Conservation (phyloP, 2,797 vertebrate species). For the Oryzias dopingdopingensis region DNA sequence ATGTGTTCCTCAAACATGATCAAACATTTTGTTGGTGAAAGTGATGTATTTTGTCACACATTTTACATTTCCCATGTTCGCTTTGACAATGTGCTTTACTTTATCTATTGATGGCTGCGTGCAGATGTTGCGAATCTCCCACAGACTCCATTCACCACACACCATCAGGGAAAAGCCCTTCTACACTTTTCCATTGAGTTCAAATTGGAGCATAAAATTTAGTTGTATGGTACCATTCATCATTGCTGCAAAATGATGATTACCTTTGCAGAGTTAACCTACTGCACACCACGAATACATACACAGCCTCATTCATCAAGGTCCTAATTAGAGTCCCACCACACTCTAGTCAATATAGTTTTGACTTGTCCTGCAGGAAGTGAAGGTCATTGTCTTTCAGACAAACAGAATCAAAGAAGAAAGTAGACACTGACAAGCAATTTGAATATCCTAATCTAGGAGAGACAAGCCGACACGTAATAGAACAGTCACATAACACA, state of each 20-base stretch:
- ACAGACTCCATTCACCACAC: slow-evolving; percentile 3
- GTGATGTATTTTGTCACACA: not conserved
- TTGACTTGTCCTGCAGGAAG: too few relatives aligned
- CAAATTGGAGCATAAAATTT: slow-evolving; percentile 30
- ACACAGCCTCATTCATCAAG: too few relatives aligned
- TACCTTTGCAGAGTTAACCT: slow-evolving; percentile 35
- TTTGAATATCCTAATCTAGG: too few relatives aligned
- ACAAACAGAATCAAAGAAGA: too few relatives aligned
- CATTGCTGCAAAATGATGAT: slow-evolving; percentile 31
- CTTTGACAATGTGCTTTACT: not conserved
- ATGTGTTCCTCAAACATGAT: too few relatives aligned
- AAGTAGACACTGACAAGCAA: too few relatives aligned
- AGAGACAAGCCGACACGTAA: too few relatives aligned
- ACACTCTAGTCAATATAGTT: too few relatives aligned
- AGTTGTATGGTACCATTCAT: slow-evolving; percentile 31
- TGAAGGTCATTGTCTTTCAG: too few relatives aligned
- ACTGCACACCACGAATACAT: not conserved
- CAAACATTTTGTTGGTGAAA: not conserved
- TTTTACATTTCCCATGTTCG: not conserved
- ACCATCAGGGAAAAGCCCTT: not conserved
- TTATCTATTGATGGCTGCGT: not conserved
- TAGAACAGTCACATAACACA: too few relatives aligned
- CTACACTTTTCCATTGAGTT: slow-evolving; percentile 16
- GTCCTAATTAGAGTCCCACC: too few relatives aligned
- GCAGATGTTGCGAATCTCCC: not conserved